Percentiles rank a stretch among this genome's conserved stretches.
Conservation (phyloP, 2,113 vertebrate species). For the Hirundichthys speculiger region DNA sequence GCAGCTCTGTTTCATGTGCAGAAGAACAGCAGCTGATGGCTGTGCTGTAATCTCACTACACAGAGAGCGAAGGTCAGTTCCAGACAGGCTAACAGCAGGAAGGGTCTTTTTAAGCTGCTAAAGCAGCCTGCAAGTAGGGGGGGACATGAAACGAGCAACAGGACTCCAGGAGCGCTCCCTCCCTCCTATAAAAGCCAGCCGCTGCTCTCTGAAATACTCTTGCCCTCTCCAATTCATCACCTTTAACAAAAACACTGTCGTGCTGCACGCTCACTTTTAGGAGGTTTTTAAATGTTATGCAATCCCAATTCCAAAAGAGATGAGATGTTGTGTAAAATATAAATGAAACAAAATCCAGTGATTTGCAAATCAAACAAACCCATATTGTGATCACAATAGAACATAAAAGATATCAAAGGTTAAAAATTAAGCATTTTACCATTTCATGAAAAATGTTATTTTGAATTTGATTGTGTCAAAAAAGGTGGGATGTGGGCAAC, state of each 20-base stretch:
- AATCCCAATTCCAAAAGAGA: not conserved
- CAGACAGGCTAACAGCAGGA: slow-evolving; percentile 69
- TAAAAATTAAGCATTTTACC: no score
- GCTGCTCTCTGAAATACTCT: slow-evolving; percentile 43
- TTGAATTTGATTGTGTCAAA: no score
- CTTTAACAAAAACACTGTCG: not conserved
- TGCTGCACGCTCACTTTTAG: not conserved
- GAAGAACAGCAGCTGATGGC: slow-evolving; percentile 49
- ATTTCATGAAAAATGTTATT: no score
- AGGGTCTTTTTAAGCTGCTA: slow-evolving; percentile 67
- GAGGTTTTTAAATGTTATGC: slow-evolving; percentile 1
- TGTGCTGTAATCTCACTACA: slow-evolving; percentile 73
- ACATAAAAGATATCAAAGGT: no score
- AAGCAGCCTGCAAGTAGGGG: slow-evolving; percentile 34
- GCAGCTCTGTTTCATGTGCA: slow-evolving; percentile 67
- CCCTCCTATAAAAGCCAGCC: slow-evolving; percentile 49
- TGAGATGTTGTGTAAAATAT: no score
- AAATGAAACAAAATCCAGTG: no score
- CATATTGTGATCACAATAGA: no score
- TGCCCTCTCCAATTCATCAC: not conserved
- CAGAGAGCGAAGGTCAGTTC: slow-evolving; percentile 78
- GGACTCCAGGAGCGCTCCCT: slow-evolving; percentile 44
- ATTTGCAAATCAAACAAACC: no score
- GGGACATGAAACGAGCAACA: slow-evolving; percentile 69
- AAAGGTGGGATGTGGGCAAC: no score